Percentiles rank a stretch among this genome's conserved stretches.
These are phyloP conservation scores for Tuta absoluta DNA, from an alignment of 2,888 invertebrate species.

Conservation along the genomic window DNA sequence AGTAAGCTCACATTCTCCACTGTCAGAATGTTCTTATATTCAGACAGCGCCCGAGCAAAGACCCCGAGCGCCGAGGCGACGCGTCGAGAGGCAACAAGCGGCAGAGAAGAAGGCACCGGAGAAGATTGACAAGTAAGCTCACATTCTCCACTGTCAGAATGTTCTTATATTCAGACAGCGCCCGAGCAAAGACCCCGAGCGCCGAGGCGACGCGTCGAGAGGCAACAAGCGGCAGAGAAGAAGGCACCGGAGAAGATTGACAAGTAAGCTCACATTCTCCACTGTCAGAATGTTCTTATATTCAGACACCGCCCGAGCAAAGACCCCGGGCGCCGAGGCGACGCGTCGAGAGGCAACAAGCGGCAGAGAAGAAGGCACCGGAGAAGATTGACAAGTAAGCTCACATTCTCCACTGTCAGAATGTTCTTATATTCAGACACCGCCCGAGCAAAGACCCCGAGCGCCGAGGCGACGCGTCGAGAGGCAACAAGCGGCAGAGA, in stretches of 20 bases:
- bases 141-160: constrained; percentile 44
- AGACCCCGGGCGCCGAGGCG: constrained; percentile 47
- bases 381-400: constrained; percentile 70
- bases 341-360: constrained; percentile 51
- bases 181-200: constrained; percentile 51
- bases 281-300: constrained; percentile 56
- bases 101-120: constrained; percentile 74
- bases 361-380: constrained; percentile 69
- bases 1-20: constrained; percentile 68
- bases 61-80: constrained; percentile 46
- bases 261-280: constrained; percentile 40
- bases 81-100: constrained; percentile 51
- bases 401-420: constrained; percentile 37
- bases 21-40: no score
- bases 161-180: constrained; percentile 57
- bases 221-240: constrained; percentile 57
- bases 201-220: constrained; percentile 46
- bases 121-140: constrained; percentile 62
- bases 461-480: constrained; percentile 47
- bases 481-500: constrained; percentile 54
- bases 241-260: constrained; percentile 78
- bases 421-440: constrained; percentile 60
- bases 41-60: constrained; percentile 53
- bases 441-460: constrained; percentile 52
- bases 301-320: constrained; percentile 56